Percentiles rank a stretch among this genome's conserved stretches.
Evolutionary conservation across 2,113 vertebrate genomes (phyloP).

Genomic region (Chiloscyllium plagiosum): DNA sequence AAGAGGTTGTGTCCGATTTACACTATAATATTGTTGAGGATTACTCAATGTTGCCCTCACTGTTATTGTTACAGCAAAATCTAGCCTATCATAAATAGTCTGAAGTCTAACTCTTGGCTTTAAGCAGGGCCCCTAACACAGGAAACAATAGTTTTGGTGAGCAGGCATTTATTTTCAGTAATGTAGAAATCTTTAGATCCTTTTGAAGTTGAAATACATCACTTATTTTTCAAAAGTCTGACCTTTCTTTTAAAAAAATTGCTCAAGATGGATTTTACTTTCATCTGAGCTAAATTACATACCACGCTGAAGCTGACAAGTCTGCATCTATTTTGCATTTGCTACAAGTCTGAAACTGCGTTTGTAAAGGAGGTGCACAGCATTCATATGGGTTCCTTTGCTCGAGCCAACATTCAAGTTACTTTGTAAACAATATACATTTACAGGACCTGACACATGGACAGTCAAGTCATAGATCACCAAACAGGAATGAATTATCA

Average conservation of each 20-base stretch:
- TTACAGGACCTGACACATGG: not conserved
- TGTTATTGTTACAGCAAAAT: not conserved
- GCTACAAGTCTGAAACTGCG: not conserved
- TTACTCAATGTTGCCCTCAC: not conserved
- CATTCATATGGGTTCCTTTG: not conserved
- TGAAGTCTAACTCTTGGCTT: not conserved
- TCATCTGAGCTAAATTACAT: not conserved
- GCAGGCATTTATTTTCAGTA: not conserved
- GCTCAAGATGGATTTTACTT: not conserved
- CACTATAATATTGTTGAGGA: not conserved
- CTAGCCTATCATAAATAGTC: not conserved
- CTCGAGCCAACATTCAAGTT: not conserved
- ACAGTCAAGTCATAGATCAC: not conserved
- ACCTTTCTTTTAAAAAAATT: not conserved
- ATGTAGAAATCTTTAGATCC: not conserved
- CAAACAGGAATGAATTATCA: not conserved
- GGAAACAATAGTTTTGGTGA: not conserved
- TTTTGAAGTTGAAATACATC: not conserved
- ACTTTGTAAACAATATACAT: not conserved
- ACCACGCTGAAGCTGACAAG: not conserved
- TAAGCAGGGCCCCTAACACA: not conserved
- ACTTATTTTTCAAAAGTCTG: not conserved
- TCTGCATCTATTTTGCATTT: not conserved
- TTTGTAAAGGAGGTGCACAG: not conserved
- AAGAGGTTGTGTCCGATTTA: not conserved